Base-by-base conservation (phyloP, 2,888 invertebrate species). In the Miltochrista miniata region DNA sequence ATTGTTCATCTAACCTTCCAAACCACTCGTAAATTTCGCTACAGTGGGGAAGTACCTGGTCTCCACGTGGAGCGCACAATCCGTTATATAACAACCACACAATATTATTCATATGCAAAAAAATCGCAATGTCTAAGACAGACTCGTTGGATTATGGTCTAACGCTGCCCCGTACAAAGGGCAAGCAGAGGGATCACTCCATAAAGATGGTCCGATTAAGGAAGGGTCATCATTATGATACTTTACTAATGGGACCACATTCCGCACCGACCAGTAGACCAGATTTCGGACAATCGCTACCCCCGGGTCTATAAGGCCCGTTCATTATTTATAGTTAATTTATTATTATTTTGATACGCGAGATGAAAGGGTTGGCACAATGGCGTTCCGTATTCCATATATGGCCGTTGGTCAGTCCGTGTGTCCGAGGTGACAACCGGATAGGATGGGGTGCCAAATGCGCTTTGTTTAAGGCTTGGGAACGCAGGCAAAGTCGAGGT, bases 271-370 rank as follows among this genome's bases (percentile, higher is more conserved):
- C 90, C 88, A 80, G 90, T 90, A 86, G 73, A 83, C 83, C 85
- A 75, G 87, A 76, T 77, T 71, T 73, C 64, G 72, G 68, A 66
- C 64, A 70, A 65, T 64, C 65, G 61, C 55, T 47, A 56, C 61
- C 64, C 70, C 64, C 56, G 62, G 51, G 61, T 46, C 56, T 64
- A 62, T 63, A 71, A 70, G 74, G 64, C 68, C 61, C 60, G 71
- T 67, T 76, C 81, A 88, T 87, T 86, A 89, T 89, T 88, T 89
- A 87, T 85, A 85, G 76, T 87, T 87, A 88, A 89, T 90, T 88
- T 87, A 89, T 89, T 90, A 89, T 90, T 90, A 90, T 90, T 90
- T 89, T 87, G 88, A 90, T 90, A 88, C 81, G 81, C 66, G 82
- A 80, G 85, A 84, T 86, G 85, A 89, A 87, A 87, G 90, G 90